Conservation (phyloP, 2,113 vertebrate genomes). For the Tachysurus fulvidraco region DNA sequence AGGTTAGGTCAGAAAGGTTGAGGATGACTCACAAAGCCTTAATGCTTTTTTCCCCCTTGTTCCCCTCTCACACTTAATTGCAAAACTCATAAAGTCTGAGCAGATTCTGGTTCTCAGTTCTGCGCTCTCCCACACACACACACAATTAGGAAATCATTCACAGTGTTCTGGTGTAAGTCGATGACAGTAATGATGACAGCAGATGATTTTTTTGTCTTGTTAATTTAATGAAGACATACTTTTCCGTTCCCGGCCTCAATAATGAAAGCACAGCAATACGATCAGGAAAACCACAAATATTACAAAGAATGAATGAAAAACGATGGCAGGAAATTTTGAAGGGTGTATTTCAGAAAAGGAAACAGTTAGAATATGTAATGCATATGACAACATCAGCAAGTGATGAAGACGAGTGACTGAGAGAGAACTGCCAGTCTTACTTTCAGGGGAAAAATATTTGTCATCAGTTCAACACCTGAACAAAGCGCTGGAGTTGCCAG, state of each 20-base stretch:
- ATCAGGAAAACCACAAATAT: neutral
- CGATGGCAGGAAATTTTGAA: neutral
- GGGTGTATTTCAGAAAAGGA: neutral
- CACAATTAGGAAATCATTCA: conserved; percentile 10
- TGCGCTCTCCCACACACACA: neutral
- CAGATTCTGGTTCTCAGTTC: neutral
- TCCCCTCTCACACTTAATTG: conserved; percentile 12
- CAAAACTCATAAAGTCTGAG: conserved; percentile 12
- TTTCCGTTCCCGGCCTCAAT: neutral
- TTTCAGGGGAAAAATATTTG: neutral
- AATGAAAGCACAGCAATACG: neutral
- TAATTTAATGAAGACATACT: neutral
- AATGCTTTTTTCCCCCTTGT: neutral
- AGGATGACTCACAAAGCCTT: conserved; percentile 14
- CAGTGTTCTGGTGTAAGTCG: neutral
- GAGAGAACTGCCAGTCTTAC: neutral
- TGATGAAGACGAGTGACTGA: neutral
- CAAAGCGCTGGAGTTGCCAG: neutral
- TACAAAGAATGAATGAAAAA: neutral
- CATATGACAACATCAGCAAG: neutral
- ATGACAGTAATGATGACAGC: conserved; percentile 19
- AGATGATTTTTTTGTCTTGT: conserved; percentile 8
- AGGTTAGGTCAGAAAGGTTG: conserved; percentile 18
- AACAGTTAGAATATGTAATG: neutral
- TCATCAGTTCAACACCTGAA: neutral